These are phyloP conservation scores for Diorhabda sublineata DNA, from an alignment of 1,140 invertebrate species.

Conservation along the genomic window DNA sequence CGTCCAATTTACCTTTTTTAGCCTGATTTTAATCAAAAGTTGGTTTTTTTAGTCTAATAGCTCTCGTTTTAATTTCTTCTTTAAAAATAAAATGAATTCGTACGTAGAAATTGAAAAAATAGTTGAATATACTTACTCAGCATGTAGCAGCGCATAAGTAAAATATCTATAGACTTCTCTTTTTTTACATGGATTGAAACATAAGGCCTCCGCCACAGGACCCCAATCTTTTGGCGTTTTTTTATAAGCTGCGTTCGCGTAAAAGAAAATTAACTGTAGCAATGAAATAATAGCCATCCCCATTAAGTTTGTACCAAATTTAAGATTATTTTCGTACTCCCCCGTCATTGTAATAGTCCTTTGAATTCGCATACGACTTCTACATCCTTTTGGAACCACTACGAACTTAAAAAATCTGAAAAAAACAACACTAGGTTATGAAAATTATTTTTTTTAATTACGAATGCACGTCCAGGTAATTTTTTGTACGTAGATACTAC, in stretches of 20 bases:
- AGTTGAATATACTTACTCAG: constrained; percentile 62
- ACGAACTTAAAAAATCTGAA: not conserved
- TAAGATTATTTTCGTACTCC: constrained; percentile 79
- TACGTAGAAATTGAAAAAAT: no score
- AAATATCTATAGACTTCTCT: constrained; percentile 87
- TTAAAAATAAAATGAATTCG: no score
- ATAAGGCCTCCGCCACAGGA: constrained; percentile 17
- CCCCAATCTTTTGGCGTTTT: constrained; percentile 24
- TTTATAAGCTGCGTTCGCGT: constrained; percentile 50
- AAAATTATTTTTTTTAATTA: no score
- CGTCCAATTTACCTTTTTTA: no score
- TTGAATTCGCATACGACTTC: not conserved
- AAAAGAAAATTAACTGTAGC: constrained; percentile 64
- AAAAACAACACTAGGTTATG: not conserved
- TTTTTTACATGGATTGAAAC: constrained; percentile 43
- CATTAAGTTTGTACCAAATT: constrained; percentile 75
- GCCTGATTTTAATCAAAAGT: no score
- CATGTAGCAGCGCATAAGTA: constrained; percentile 94
- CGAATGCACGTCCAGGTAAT: no score
- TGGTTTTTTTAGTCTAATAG: no score
- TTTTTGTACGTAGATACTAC: no score
- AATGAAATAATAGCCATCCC: constrained; percentile 76
- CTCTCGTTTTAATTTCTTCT: no score
- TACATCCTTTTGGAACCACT: not conserved
- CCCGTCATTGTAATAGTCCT: constrained; percentile 31